Conservation (phyloP, 2,113 vertebrate genomes). For the Dicrurus megarhynchus region DNA sequence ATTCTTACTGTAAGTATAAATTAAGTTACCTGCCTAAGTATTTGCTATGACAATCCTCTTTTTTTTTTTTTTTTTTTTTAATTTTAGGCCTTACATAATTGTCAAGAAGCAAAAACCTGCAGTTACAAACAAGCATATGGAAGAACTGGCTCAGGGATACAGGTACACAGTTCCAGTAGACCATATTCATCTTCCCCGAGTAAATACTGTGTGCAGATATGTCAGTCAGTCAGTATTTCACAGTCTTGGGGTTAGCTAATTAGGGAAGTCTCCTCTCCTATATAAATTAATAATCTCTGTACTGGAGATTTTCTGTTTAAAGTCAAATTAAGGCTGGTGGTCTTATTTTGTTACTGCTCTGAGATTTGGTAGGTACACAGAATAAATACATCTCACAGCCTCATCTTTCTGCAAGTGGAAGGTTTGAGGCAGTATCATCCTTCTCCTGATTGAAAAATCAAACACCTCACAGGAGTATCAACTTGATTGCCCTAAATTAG, state of each 20-base stretch:
- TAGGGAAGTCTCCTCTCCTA: background rate
- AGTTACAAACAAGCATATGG: constrained; percentile 94
- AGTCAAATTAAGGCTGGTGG: background rate
- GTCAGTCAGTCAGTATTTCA: background rate
- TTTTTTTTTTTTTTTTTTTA: background rate
- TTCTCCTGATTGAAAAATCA: background rate
- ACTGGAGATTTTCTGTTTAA: background rate
- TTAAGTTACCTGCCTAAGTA: background rate
- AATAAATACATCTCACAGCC: background rate
- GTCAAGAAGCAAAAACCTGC: constrained; percentile 92
- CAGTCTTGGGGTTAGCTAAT: background rate
- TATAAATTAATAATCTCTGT: background rate
- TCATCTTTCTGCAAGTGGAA: background rate
- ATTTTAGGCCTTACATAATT: constrained; percentile 91
- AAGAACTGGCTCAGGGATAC: constrained; percentile 95
- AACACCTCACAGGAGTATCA: background rate
- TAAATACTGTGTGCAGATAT: background rate
- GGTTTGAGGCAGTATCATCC: background rate
- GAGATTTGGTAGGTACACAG: background rate
- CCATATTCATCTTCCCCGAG: background rate
- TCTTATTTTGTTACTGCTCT: background rate
- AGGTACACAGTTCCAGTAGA: constrained; percentile 72
- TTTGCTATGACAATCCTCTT: background rate
- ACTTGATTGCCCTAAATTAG: background rate
- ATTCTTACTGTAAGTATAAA: background rate